Evolutionary conservation across 2,888 invertebrate species (phyloP).

Genomic region (Nymphalis polychloros): DNA sequence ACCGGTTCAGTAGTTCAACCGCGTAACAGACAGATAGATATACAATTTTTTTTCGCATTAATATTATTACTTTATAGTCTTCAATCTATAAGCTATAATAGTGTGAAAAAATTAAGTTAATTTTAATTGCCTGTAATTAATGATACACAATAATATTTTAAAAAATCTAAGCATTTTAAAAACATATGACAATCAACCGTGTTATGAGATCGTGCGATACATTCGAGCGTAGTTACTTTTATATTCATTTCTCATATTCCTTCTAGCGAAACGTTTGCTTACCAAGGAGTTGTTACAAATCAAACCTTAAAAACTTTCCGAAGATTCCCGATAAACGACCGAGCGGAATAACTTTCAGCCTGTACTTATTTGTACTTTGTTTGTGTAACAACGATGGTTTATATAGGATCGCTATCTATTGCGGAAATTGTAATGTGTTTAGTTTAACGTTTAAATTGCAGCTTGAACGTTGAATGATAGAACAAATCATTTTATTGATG

Average conservation of each 20-base stretch:
- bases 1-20: no score
- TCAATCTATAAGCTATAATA: no score
- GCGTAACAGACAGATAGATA: no score
- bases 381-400: slow-evolving; percentile 53
- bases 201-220: background rate
- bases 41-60: no score
- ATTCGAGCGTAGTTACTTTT: background rate
- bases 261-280: slow-evolving; percentile 48
- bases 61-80: no score
- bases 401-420: slow-evolving; percentile 42
- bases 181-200: background rate
- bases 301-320: slow-evolving; percentile 75
- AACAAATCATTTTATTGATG: no score
- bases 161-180: background rate
- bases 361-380: slow-evolving; percentile 74
- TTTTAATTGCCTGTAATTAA: no score
- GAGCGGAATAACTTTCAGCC: slow-evolving; percentile 63
- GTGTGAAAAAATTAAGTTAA: no score
- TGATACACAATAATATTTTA: no score
- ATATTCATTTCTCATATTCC: slow-evolving; percentile 27
- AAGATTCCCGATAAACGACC: slow-evolving; percentile 74
- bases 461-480: no score
- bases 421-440: slow-evolving; percentile 21
- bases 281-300: slow-evolving; percentile 65
- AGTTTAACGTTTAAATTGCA: background rate